Conservation (phyloP, 2,113 vertebrate species). For the Pogonocichla stellata region DNA sequence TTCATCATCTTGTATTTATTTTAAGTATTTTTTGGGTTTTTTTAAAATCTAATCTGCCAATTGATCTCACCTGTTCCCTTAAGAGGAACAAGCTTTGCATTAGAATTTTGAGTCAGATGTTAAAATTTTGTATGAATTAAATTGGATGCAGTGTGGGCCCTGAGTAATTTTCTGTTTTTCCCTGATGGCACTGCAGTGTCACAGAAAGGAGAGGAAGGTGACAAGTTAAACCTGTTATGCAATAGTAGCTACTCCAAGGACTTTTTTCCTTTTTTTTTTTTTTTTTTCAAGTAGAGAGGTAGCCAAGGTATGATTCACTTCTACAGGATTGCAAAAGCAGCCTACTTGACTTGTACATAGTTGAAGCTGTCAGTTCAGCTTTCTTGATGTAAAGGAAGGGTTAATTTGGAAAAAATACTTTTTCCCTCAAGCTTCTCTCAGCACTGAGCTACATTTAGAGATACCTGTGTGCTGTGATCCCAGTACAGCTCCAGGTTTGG, state of each 20-base stretch:
- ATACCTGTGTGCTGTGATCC: not conserved
- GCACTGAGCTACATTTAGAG: not conserved
- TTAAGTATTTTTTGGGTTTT: not conserved
- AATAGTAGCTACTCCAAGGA: not conserved
- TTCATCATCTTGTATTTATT: not conserved
- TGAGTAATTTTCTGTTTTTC: not conserved
- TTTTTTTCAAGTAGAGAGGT: not conserved
- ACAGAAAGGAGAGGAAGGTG: not conserved
- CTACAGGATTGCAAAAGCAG: not conserved
- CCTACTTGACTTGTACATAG: not conserved
- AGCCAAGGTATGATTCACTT: not conserved
- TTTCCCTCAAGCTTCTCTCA: not conserved
- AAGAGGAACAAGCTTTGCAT: not conserved
- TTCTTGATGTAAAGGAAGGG: not conserved
- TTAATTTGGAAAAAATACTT: not conserved
- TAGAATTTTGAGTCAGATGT: not conserved
- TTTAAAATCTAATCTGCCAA: not conserved
- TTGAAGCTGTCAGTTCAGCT: not conserved
- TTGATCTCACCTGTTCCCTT: not conserved
- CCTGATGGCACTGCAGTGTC: not conserved
- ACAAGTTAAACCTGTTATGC: not conserved
- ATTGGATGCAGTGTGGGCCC: not conserved
- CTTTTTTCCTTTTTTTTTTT: too few species aligned
- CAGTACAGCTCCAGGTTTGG: not conserved
- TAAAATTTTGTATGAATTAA: not conserved